phyloP scores from a whole-genome alignment of 2,888 invertebrate genomes.

The Strigamia maritima region DNA sequence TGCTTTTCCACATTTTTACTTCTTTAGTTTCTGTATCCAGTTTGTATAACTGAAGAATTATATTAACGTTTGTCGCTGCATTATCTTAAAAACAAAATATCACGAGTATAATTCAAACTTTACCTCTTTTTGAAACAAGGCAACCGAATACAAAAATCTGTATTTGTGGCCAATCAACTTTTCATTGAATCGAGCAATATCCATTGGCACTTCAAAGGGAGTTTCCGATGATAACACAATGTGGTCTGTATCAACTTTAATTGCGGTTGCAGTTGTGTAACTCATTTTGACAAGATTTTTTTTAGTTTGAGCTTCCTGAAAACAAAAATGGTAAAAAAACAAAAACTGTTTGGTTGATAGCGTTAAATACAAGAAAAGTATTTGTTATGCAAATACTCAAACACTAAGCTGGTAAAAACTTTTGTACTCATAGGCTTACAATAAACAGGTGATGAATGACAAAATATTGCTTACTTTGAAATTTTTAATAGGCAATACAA shows the following conservation, averaged over 20 bases:
- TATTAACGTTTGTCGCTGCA: background rate
- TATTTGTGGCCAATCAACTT: constrained; percentile 54
- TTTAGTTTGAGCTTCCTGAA: constrained; percentile 42
- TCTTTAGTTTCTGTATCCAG: background rate
- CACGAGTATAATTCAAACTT: too few relatives aligned
- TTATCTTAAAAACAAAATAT: too few relatives aligned
- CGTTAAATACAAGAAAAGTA: too few relatives aligned
- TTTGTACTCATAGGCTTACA: too few relatives aligned
- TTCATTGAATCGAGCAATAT: constrained; percentile 57
- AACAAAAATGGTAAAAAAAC: background rate
- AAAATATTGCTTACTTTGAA: constrained; percentile 44
- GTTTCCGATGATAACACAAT: constrained; percentile 44
- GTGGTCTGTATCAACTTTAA: constrained; percentile 48
- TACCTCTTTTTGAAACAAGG: constrained; percentile 47
- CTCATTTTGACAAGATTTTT: constrained; percentile 51
- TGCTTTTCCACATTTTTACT: background rate
- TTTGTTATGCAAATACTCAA: too few relatives aligned
- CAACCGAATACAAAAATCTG: constrained; percentile 55
- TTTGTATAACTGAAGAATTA: constrained; percentile 22
- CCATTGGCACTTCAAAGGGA: constrained; percentile 38
- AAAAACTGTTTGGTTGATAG: too few relatives aligned
- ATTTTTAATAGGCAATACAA: constrained; percentile 39
- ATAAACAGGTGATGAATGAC: too few relatives aligned
- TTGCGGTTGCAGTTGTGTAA: constrained; percentile 51
- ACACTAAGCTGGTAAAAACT: too few relatives aligned